These are phyloP conservation scores for Dryobates pubescens DNA, from an alignment of 2,797 vertebrate genomes.

Conservation along the genomic window DNA sequence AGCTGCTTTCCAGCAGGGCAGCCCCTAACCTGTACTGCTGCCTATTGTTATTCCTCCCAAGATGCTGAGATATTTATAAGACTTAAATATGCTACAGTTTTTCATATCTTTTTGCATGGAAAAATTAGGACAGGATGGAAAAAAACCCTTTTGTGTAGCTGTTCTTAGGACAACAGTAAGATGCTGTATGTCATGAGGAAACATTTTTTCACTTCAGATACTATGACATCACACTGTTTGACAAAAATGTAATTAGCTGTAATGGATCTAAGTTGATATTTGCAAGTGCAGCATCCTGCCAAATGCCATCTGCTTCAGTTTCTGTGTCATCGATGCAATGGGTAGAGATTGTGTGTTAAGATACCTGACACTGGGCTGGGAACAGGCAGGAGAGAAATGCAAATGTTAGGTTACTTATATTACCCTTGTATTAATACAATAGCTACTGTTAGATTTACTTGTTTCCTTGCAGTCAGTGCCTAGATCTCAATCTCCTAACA, in stretches of 20 bases:
- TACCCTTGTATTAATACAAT: background rate
- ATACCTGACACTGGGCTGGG: background rate
- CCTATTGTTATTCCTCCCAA: no score
- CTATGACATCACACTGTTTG: background rate
- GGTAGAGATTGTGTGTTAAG: background rate
- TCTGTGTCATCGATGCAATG: background rate
- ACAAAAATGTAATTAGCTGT: constrained; percentile 30
- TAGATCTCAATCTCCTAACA: background rate
- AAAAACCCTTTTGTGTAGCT: background rate
- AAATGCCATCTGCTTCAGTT: background rate
- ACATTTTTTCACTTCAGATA: constrained; percentile 1
- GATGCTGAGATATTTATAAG: background rate
- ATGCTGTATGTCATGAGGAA: background rate
- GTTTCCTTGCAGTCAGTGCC: background rate
- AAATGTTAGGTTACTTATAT: background rate
- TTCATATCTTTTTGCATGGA: background rate
- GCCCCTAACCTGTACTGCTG: no score
- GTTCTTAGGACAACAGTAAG: background rate
- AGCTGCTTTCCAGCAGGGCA: no score
- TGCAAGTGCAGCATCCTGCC: constrained; percentile 26
- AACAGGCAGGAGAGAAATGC: background rate
- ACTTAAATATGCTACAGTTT: background rate
- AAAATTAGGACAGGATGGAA: background rate
- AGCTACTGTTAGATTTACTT: background rate
- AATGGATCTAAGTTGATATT: constrained; percentile 26